phyloP scores from a whole-genome alignment of 2,797 vertebrate genomes.

The Thamnophis elegans region DNA sequence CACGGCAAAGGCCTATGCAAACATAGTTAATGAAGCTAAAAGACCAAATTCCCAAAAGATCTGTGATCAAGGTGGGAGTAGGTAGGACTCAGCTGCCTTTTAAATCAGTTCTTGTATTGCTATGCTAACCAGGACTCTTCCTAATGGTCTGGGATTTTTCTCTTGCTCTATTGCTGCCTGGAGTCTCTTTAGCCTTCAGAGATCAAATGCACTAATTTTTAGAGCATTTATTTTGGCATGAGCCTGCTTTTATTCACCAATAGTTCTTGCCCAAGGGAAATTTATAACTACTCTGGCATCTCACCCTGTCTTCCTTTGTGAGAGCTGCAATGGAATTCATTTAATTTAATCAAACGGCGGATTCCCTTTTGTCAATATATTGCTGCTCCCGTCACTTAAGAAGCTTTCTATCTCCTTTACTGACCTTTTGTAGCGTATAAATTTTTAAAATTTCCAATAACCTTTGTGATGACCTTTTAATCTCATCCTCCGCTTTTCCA shows the following conservation, averaged over 20 bases:
- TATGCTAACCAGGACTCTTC: conserved; percentile 6
- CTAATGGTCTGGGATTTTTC: neutral
- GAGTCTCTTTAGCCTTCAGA: neutral
- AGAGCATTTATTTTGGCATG: conserved; percentile 6
- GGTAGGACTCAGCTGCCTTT: neutral
- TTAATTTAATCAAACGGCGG: conserved; percentile 33
- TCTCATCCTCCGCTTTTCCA: conserved; percentile 32
- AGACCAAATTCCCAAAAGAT: neutral
- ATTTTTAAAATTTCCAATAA: conserved; percentile 37
- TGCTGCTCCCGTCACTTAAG: conserved; percentile 1
- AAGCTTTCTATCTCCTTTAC: conserved; percentile 11
- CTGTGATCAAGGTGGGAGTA: neutral
- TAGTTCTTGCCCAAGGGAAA: conserved; percentile 14
- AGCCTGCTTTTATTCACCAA: conserved; percentile 20
- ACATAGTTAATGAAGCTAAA: neutral
- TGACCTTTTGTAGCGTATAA: conserved; percentile 30
- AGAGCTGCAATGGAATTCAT: conserved; percentile 35
- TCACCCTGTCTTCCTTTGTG: conserved; percentile 29
- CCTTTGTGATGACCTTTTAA: conserved; percentile 24
- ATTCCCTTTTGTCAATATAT: conserved; percentile 43
- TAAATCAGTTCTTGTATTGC: neutral
- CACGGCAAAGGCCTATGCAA: neutral
- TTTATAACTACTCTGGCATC: conserved; percentile 36
- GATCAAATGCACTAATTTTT: conserved; percentile 44
- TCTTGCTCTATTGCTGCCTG: neutral